A percentile compares a stretch with the other conserved stretches of the same genome.
Conservation (phyloP, 2,113 vertebrate species). For the Sialia sialis region DNA sequence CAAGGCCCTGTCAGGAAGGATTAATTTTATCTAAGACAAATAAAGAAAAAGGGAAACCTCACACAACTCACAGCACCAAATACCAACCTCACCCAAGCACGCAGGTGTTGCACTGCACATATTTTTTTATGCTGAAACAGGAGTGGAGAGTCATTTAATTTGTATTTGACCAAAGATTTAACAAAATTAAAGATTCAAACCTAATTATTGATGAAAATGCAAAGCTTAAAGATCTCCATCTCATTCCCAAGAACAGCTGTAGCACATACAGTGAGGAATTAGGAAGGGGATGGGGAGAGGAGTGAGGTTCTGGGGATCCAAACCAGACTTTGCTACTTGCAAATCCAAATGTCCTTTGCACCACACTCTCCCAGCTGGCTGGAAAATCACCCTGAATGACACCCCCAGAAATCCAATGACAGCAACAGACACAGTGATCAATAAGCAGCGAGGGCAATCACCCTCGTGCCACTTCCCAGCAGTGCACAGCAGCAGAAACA, state of each 20-base stretch:
- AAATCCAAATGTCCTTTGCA: neutral
- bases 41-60: neutral
- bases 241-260: neutral
- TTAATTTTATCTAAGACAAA: neutral
- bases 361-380: neutral
- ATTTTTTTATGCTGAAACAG: neutral
- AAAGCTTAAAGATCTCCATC: neutral
- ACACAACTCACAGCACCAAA: neutral
- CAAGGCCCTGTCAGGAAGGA: neutral
- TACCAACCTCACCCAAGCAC: neutral
- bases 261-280: neutral
- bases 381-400: neutral
- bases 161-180: neutral
- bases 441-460: neutral
- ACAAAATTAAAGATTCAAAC: neutral
- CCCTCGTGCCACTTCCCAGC: neutral
- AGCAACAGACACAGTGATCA: accelerated
- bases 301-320: neutral
- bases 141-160: neutral
- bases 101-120: accelerated
- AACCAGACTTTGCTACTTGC: neutral
- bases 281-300: neutral
- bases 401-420: neutral
- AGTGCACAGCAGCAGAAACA: neutral
- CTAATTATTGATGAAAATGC: neutral